Conservation (phyloP, 2,113 vertebrate species). For the Rhynchomys soricoides region DNA sequence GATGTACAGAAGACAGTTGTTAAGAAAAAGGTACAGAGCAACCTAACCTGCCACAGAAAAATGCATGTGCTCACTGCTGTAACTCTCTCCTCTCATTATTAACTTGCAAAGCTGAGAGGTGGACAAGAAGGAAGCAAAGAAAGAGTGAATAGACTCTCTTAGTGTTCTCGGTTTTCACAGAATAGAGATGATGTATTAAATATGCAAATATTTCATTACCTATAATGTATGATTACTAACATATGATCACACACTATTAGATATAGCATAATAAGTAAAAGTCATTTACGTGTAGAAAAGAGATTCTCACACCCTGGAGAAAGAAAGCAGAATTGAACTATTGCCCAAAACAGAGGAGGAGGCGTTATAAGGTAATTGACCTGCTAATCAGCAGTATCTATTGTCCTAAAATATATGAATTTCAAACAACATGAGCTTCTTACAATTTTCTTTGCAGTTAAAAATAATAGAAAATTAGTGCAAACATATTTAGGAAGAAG, state of each 20-base stretch:
- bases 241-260: not conserved
- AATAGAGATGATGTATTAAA: not conserved
- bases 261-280: not conserved
- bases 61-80: too few relatives aligned
- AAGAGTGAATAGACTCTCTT: too few relatives aligned
- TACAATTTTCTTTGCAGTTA: not conserved
- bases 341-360: not conserved
- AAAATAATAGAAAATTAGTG: not conserved
- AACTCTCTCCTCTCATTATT: not conserved
- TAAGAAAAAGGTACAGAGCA: too few relatives aligned
- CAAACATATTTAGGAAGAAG: not conserved
- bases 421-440: not conserved
- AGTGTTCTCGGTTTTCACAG: not conserved
- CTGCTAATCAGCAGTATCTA: not conserved
- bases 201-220: not conserved
- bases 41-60: not conserved
- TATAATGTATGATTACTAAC: not conserved
- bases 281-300: not conserved
- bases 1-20: too few relatives aligned
- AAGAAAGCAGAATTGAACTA: not conserved
- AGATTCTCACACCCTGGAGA: not conserved
- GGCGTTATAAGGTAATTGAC: not conserved
- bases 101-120: not conserved
- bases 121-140: not conserved
- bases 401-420: too few relatives aligned